These are phyloP conservation scores for Leptoclinus maculatus DNA, from an alignment of 2,797 vertebrate genomes.

Conservation along the genomic window DNA sequence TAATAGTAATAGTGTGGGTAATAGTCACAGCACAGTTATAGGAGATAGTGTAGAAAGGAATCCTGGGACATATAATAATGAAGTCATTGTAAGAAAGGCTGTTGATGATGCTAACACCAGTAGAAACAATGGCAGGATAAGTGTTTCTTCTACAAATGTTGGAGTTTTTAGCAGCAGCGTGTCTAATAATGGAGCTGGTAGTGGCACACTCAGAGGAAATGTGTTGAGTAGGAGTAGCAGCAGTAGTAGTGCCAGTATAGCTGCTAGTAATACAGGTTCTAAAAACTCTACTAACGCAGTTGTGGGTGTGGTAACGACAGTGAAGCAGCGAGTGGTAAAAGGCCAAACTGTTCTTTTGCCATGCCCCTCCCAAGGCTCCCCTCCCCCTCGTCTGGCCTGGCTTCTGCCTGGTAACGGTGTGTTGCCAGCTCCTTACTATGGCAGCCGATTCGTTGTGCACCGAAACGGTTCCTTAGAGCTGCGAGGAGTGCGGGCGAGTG, in stretches of 20 bases:
- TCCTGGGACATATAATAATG: slow-evolving; percentile 57
- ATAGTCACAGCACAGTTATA: slow-evolving; percentile 40
- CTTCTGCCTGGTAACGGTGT: slow-evolving; percentile 90
- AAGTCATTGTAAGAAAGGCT: slow-evolving; percentile 52
- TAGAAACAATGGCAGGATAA: slow-evolving; percentile 37
- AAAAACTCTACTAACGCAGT: slow-evolving; percentile 43
- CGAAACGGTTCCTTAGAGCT: slow-evolving; percentile 93
- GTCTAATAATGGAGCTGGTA: slow-evolving; percentile 37
- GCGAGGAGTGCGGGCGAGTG: slow-evolving; percentile 79
- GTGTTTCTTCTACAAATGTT: slow-evolving; percentile 47
- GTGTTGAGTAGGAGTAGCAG: slow-evolving; percentile 41
- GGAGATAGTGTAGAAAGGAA: slow-evolving; percentile 39
- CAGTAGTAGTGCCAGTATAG: slow-evolving; percentile 6
- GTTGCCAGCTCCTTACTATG: slow-evolving; percentile 91
- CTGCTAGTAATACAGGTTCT: not conserved
- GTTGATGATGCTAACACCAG: slow-evolving; percentile 33
- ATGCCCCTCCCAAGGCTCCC: slow-evolving; percentile 88
- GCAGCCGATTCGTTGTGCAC: slow-evolving; percentile 90
- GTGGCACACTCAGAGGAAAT: slow-evolving; percentile 40
- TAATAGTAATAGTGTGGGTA: slow-evolving; percentile 32
- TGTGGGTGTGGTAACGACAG: slow-evolving; percentile 42
- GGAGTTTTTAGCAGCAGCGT: slow-evolving; percentile 34
- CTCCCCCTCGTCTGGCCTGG: slow-evolving; percentile 88
- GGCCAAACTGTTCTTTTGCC: slow-evolving; percentile 87
- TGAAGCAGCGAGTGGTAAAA: slow-evolving; percentile 80